Percentiles rank a stretch among this genome's conserved stretches.
Conservation (phyloP, 2,888 invertebrate genomes). For the Eristalinus sepulchralis region DNA sequence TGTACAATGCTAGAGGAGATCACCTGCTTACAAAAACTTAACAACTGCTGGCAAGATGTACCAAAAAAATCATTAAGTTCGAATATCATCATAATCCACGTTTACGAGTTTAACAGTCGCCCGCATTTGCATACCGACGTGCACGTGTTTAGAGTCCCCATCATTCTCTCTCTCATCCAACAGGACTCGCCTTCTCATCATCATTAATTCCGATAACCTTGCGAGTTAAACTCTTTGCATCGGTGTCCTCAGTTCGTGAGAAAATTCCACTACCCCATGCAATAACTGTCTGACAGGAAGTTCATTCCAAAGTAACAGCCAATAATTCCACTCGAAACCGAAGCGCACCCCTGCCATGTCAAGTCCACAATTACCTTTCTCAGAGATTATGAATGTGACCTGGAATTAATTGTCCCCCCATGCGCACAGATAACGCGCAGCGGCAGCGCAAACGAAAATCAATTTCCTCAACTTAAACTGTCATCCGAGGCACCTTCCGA, state of each 20-base stretch:
- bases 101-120: background rate
- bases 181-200: background rate
- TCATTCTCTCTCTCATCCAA: background rate
- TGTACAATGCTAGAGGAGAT: background rate
- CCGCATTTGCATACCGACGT: background rate
- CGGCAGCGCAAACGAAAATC: conserved; percentile 52
- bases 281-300: conserved; percentile 60
- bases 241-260: conserved; percentile 18
- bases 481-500: conserved; percentile 59
- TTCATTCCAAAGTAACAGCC: conserved; percentile 37
- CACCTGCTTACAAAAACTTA: background rate
- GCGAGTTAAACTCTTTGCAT: background rate
- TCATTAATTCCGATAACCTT: background rate
- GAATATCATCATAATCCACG: background rate
- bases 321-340: conserved; percentile 36
- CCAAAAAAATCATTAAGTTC: background rate
- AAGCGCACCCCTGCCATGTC: background rate
- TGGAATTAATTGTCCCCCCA: conserved; percentile 69
- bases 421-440: conserved; percentile 40
- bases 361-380: conserved; percentile 44
- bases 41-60: background rate
- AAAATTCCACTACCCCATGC: conserved; percentile 2
- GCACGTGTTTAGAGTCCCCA: background rate
- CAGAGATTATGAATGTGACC: conserved; percentile 66
- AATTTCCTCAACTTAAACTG: conserved; percentile 59